Evolutionary conservation across 2,113 vertebrate genomes (phyloP), one percentile per base, ranked within the genome.

Genomic region (Barbus barbus): DNA sequence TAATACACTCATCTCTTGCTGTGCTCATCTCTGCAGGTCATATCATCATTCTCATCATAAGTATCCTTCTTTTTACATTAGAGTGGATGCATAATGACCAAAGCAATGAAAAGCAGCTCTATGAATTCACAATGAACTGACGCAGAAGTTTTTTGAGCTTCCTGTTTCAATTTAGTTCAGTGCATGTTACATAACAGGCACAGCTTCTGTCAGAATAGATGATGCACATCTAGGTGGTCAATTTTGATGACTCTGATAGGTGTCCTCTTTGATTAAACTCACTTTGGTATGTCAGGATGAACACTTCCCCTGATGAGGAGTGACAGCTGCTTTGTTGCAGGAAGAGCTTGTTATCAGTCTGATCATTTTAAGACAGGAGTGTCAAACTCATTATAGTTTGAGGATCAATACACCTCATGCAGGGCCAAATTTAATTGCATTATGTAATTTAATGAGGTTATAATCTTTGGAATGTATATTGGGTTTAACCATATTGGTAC

Each of bases 61-160:
- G 63, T 71, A 24, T 71, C 63, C 79, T 71, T 81, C 63, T 22
- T 20, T 71, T 81, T 81, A 56, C 63, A 81, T 71, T 81, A 56
- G 28, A 81, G 46, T 8, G 20, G 28, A 24, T 71, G 46, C 63
- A 36, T 81, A 81, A 71, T 81, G 46, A 22, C 26, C 18, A 53
- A 18, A 48, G 46, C 63, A 48, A 61, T 80, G 61, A 80, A 48
- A 31, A 48, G 26, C 41, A 46, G 16, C 26, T 9, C 26, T 67
- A 31, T 80, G 58, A 80, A 63, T 63, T n/a, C 76, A 33, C 13
- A 56, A 77, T 53, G 26, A 56, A 56, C 48, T 14, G 74, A 13
- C 18, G 2, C 20, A 36, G 28, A 7, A 22, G 28, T 14, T 53
- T 53, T 76, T 4, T 18, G n/a, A 36, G 28, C 18, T 36, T 53